Evolutionary conservation across 2,797 vertebrate species (phyloP).

Genomic region (Gorsachius magnificus): DNA sequence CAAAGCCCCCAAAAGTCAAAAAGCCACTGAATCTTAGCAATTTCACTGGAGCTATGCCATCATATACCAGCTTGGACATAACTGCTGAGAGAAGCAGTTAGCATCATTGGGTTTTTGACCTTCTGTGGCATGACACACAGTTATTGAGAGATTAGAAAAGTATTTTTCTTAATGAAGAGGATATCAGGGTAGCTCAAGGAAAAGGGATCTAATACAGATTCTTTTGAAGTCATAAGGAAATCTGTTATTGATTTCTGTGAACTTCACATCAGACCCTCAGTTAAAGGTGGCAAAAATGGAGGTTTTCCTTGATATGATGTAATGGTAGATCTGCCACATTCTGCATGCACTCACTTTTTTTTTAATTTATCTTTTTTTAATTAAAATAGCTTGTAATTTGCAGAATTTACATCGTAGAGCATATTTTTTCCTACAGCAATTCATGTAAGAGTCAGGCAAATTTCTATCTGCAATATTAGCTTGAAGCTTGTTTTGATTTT

Average conservation of each 20-base stretch:
- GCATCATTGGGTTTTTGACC: background rate
- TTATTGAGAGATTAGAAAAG: background rate
- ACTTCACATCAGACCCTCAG: background rate
- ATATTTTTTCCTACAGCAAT: background rate
- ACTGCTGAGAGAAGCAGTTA: background rate
- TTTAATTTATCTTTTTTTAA: background rate
- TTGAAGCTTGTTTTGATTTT: background rate
- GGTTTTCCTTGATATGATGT: background rate
- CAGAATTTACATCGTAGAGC: background rate
- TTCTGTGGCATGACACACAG: background rate
- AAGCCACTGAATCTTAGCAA: background rate
- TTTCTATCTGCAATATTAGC: background rate
- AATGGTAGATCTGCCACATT: background rate
- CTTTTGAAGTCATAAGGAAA: background rate
- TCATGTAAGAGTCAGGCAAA: background rate
- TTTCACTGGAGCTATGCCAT: background rate
- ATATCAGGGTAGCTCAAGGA: background rate
- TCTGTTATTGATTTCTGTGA: background rate
- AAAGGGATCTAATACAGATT: background rate
- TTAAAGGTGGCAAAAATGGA: background rate
- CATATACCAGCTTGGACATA: background rate
- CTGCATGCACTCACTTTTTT: background rate
- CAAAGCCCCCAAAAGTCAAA: background rate
- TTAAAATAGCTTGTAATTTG: background rate
- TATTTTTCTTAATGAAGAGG: background rate